These are phyloP conservation scores for Frieseomelitta varia DNA, from an alignment of 1,140 invertebrate species.

Conservation along the genomic window DNA sequence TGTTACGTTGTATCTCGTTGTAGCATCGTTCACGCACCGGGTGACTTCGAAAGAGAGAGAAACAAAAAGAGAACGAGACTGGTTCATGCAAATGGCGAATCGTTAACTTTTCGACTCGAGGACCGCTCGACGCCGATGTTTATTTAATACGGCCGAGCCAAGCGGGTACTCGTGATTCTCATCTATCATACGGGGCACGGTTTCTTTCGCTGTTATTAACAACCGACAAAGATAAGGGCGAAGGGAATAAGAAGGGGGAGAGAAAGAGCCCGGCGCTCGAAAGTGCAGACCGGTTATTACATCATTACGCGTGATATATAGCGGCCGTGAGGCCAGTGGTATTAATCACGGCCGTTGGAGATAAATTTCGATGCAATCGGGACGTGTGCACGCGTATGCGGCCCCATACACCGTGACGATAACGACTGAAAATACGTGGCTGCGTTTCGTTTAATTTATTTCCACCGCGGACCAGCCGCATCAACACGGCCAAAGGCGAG, in stretches of 20 bases:
- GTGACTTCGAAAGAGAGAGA: neutral
- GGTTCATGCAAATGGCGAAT: constrained; percentile 46
- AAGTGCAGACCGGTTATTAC: constrained; percentile 61
- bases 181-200: constrained; percentile 32
- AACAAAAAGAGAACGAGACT: neutral
- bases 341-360: constrained; percentile 56
- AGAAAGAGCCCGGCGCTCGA: neutral
- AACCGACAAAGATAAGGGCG: neutral
- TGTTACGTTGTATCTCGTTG: constrained; percentile 7
- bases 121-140: constrained; percentile 39
- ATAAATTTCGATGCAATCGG: constrained; percentile 63
- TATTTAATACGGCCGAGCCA: constrained; percentile 52
- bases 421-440: constrained; percentile 55
- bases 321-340: constrained; percentile 19
- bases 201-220: constrained; percentile 56
- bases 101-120: constrained; percentile 40
- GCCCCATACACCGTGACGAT: constrained; percentile 39
- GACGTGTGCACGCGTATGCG: constrained; percentile 37
- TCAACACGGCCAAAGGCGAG: neutral
- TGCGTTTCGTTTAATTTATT: constrained; percentile 56
- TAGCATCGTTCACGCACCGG: neutral
- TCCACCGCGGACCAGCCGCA: constrained; percentile 18
- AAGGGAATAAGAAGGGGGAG: constrained; percentile 32
- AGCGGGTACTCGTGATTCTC: constrained; percentile 30
- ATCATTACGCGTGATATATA: constrained; percentile 64